A percentile compares a stretch with the other conserved stretches of the same genome.
Conservation (phyloP, 2,888 invertebrate species). For the Tipula helvola region DNA sequence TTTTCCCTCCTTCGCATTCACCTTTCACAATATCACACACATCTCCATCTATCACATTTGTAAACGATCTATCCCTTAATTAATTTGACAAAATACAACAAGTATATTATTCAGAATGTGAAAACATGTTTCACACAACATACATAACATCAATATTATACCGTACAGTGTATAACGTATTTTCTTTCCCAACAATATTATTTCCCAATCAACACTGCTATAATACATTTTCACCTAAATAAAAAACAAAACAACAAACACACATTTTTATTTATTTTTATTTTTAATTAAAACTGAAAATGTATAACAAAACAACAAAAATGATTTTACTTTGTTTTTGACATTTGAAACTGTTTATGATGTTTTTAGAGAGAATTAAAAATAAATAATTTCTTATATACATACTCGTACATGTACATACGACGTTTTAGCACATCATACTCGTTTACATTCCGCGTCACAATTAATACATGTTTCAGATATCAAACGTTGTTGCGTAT, state of each 20-base stretch:
- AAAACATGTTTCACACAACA: neutral
- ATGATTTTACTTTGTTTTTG: neutral
- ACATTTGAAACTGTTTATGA: slow-evolving; percentile 9
- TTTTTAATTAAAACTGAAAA: slow-evolving; percentile 4
- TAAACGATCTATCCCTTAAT: neutral
- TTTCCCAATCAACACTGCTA: neutral
- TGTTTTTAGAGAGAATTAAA: neutral
- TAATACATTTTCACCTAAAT: neutral
- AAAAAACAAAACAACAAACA: neutral
- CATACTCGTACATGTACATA: neutral
- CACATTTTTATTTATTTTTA: neutral
- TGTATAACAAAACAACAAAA: neutral
- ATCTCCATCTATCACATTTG: neutral
- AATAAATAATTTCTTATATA: neutral
- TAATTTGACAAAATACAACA: neutral
- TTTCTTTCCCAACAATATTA: neutral
- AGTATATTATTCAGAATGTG: neutral
- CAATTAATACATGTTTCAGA: neutral
- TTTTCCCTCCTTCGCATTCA: neutral
- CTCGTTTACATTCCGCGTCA: neutral
- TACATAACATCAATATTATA: neutral
- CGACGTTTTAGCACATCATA: neutral
- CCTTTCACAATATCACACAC: neutral
- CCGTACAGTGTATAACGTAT: neutral
- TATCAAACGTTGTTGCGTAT: neutral